These are phyloP conservation scores for Maniola hyperantus DNA, from an alignment of 2,888 invertebrate species.

Conservation along the genomic window DNA sequence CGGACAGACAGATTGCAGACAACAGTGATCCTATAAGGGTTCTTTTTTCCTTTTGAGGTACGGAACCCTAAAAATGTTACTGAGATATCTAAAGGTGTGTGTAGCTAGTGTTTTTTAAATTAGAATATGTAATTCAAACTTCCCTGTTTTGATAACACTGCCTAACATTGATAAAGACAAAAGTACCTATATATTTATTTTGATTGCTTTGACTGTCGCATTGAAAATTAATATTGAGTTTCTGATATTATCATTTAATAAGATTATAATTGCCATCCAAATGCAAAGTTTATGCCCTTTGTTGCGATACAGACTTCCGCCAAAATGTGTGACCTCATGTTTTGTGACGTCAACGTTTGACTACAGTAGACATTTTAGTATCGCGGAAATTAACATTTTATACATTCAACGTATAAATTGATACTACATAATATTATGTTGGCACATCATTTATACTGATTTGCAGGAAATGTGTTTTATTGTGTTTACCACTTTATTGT, in stretches of 20 bases:
- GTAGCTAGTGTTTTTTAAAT: background rate
- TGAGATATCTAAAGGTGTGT: background rate
- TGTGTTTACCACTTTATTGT: slow-evolving; percentile 20
- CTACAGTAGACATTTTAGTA: slow-evolving; percentile 44
- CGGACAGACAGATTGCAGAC: no score
- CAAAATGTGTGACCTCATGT: slow-evolving; percentile 46
- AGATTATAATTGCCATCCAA: slow-evolving; percentile 12
- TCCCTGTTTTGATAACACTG: background rate
- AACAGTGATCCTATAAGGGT: no score
- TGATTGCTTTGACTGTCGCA: background rate
- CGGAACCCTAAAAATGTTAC: no score
- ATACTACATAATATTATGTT: slow-evolving; percentile 1
- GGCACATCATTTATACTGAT: slow-evolving; percentile 1
- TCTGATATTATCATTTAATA: slow-evolving; percentile 1
- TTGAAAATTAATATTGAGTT: background rate
- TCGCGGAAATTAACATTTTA: slow-evolving; percentile 48
- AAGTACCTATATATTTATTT: no score
- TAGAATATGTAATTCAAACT: background rate
- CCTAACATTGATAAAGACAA: background rate
- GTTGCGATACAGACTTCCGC: slow-evolving; percentile 52
- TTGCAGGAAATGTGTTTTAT: slow-evolving; percentile 25
- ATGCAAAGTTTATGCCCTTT: slow-evolving; percentile 46
- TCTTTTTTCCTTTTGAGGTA: no score
- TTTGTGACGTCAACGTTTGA: slow-evolving; percentile 46
- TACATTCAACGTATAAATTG: slow-evolving; percentile 5